Evolutionary conservation across 1,140 invertebrate genomes (phyloP).

Genomic region (Notospermus geniculatus): DNA sequence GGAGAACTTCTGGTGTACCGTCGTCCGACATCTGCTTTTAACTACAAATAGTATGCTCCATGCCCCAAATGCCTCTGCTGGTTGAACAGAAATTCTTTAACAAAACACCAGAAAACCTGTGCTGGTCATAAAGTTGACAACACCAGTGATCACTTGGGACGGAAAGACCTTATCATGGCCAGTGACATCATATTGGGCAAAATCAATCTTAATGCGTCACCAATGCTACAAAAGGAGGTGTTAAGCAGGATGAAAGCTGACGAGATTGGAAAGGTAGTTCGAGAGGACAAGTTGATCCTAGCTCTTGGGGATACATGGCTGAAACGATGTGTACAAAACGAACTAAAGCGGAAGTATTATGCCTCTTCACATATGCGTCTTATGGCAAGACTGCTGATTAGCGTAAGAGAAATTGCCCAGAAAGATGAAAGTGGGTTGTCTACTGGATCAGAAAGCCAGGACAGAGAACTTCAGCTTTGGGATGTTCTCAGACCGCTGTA

Average conservation of each 20-base stretch:
- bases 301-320: slow-evolving; percentile 17
- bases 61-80: not conserved
- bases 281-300: slow-evolving; percentile 15
- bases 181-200: not conserved
- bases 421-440: not conserved
- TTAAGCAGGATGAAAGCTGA: not conserved
- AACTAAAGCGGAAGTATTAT: slow-evolving; percentile 16
- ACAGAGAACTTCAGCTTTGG: slow-evolving; percentile 9
- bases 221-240: not conserved
- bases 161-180: not conserved
- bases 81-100: not conserved
- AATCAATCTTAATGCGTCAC: not conserved
- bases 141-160: not conserved
- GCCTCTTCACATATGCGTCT: slow-evolving; percentile 14
- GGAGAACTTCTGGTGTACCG: slow-evolving; percentile 1
- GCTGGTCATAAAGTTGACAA: not conserved
- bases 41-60: not conserved
- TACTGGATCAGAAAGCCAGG: not conserved
- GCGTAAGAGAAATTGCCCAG: slow-evolving; percentile 1
- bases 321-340: slow-evolving; percentile 13
- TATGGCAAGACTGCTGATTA: slow-evolving; percentile 14
- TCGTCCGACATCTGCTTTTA: not conserved
- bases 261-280: slow-evolving; percentile 1
- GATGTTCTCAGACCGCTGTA: slow-evolving; percentile 13
- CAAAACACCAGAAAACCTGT: slow-evolving; percentile 1